Percentiles rank a stretch among this genome's conserved stretches.
Evolutionary conservation across 2,888 invertebrate species (phyloP).

Genomic region (Epiblema foenella): DNA sequence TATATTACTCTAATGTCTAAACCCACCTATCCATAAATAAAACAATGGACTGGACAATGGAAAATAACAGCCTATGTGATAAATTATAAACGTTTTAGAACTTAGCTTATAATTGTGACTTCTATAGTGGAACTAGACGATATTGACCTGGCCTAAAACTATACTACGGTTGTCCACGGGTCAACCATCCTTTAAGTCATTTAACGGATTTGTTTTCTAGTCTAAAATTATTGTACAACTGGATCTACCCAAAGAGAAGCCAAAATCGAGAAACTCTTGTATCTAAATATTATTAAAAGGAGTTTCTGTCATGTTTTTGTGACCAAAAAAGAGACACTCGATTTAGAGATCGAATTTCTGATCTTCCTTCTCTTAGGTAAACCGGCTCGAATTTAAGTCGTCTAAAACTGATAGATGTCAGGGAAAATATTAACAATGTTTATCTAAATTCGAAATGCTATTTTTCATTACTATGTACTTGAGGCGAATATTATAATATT

Average conservation of each 20-base stretch:
- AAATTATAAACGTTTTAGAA: constrained; percentile 47
- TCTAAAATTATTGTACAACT: constrained; percentile 29
- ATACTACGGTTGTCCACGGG: constrained; percentile 47
- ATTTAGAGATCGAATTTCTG: constrained; percentile 25
- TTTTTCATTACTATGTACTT: constrained; percentile 22
- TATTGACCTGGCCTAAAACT: constrained; percentile 62
- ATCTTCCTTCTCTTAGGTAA: constrained; percentile 34
- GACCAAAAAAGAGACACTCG: constrained; percentile 22
- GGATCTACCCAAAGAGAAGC: constrained; percentile 28
- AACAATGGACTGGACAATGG: constrained; percentile 62
- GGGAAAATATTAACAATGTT: constrained; percentile 29
- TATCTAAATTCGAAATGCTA: constrained; percentile 23
- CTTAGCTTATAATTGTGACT: constrained; percentile 64
- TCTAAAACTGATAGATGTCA: constrained; percentile 33
- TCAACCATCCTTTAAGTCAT: constrained; percentile 27
- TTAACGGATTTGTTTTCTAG: constrained; percentile 23
- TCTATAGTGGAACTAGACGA: constrained; percentile 57
- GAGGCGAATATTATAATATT: constrained; percentile 39
- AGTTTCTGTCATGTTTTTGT: constrained; percentile 24
- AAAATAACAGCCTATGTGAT: constrained; percentile 57
- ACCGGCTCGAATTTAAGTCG: constrained; percentile 16
- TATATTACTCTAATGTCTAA: constrained; percentile 32
- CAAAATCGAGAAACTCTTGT: constrained; percentile 29
- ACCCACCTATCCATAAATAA: constrained; percentile 49
- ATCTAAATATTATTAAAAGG: background rate